Base-by-base conservation (phyloP, 1,140 invertebrate species). In the Polyergus mexicanus region DNA sequence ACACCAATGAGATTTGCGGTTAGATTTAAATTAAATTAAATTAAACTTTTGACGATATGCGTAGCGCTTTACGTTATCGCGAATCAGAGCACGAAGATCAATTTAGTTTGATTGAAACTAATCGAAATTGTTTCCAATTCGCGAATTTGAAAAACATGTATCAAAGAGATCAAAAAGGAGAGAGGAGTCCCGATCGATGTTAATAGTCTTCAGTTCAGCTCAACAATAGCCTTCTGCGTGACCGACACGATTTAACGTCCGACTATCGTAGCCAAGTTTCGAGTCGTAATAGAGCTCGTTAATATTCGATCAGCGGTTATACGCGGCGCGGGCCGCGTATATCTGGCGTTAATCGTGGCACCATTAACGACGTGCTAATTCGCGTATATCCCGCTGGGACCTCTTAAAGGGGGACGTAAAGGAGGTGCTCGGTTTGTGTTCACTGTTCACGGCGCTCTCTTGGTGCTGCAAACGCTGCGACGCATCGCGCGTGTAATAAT, bases 221-320 rank as follows among this genome's bases (percentile, higher is more conserved):
- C n/a, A n/a, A n/a, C n/a, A 56, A 80, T 56, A 81, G 22, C 44
- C 19, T 7, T 35, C 35, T 32, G 22, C 44, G 28, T 16, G 44
- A 4, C 44, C 44, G 62, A 69, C 28, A 47, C 16, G 58, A 68
- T 35, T 72, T 80, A 71, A 89, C 69, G 60, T 25, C 78, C 78
- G 56, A 62, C 54, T 89, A 85, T 58, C 74, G 71, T 32, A 28
- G 65, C 16, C 41, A 65, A 65, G 58, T 87, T 63, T 56, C 80
- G 25, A 25, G 38, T n/a, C 77, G 66, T 90, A 90, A 90, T 90
- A 88, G 68, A 60, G 83, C 86, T 90, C 83, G 88, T 90, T 90
- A 90, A 90, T 90, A 90, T 90, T 90, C 88, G 88, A 90, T 90
- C 83, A 88, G 47, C 35, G 66, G 88, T 90, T 87, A 68, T 77